phyloP scores from a whole-genome alignment of 2,113 vertebrate species.

The Circaetus cinerascens region DNA sequence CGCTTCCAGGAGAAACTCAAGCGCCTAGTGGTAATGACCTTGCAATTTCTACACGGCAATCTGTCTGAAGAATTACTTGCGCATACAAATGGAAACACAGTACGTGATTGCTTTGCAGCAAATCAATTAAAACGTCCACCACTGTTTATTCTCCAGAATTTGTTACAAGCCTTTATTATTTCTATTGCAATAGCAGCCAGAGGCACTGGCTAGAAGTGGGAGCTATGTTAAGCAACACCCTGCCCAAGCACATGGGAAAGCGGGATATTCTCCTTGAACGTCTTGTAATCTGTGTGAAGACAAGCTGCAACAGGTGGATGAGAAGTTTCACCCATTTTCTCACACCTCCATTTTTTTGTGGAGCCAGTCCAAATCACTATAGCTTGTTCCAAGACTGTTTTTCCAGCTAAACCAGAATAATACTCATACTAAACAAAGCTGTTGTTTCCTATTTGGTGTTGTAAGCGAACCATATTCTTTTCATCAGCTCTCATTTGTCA shows the following conservation, averaged over 20 bases:
- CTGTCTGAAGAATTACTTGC: neutral
- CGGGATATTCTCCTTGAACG: accelerated
- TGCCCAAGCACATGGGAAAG: neutral
- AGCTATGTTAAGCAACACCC: neutral
- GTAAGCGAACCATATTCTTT: neutral
- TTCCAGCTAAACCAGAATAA: conserved; percentile 27
- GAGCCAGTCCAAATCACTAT: neutral
- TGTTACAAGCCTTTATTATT: neutral
- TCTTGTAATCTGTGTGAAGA: neutral
- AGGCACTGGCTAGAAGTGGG: neutral
- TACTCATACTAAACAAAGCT: neutral
- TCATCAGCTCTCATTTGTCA: neutral
- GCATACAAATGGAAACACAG: neutral
- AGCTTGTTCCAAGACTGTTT: neutral
- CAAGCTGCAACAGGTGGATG: neutral
- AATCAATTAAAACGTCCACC: neutral
- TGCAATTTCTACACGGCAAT: neutral
- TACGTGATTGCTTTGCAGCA: neutral
- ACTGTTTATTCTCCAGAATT: neutral
- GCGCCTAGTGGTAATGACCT: neutral
- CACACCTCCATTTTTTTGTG: neutral
- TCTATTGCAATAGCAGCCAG: neutral
- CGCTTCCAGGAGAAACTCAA: neutral
- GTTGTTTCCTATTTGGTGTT: neutral
- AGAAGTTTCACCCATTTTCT: neutral